Evolutionary conservation across 2,797 vertebrate genomes (phyloP).

Genomic region (Sebastes minor): DNA sequence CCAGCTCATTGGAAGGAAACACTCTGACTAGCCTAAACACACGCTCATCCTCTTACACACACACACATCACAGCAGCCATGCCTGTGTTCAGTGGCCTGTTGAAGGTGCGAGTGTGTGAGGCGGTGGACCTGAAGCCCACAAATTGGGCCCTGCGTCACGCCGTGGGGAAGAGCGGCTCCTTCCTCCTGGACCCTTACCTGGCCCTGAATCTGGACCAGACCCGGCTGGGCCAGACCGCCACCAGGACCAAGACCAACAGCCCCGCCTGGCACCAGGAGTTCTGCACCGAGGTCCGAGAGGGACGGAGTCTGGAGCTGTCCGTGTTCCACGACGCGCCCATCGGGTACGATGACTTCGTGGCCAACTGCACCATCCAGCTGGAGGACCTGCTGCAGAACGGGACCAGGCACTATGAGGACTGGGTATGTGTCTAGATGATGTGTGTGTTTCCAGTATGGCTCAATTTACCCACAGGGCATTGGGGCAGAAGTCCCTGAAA

Average conservation of each 20-base stretch:
- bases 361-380: slow-evolving; percentile 99
- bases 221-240: slow-evolving; percentile 94
- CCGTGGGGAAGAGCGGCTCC: slow-evolving; percentile 95
- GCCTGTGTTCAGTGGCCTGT: slow-evolving; percentile 98
- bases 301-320: slow-evolving; percentile 97
- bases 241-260: slow-evolving; percentile 98
- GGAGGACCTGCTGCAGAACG: slow-evolving; percentile 99
- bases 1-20: slow-evolving; percentile 71
- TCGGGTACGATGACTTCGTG: slow-evolving; percentile 99
- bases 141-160: slow-evolving; percentile 96
- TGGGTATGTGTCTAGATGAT: slow-evolving; percentile 86
- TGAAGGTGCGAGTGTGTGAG: slow-evolving; percentile 98
- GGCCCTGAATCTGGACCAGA: slow-evolving; percentile 97
- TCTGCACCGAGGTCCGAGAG: slow-evolving; percentile 95
- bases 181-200: slow-evolving; percentile 98
- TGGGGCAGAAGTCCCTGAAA: not conserved
- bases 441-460: not conserved
- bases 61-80: slow-evolving; percentile 79
- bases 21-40: slow-evolving; percentile 46
- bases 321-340: slow-evolving; percentile 98
- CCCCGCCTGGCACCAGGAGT: slow-evolving; percentile 97
- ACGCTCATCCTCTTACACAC: not conserved
- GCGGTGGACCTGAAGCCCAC: slow-evolving; percentile 98
- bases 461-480: not conserved
- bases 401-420: slow-evolving; percentile 97